These are phyloP conservation scores for Gopherus flavomarginatus DNA, from an alignment of 2,113 vertebrate species.

Conservation along the genomic window DNA sequence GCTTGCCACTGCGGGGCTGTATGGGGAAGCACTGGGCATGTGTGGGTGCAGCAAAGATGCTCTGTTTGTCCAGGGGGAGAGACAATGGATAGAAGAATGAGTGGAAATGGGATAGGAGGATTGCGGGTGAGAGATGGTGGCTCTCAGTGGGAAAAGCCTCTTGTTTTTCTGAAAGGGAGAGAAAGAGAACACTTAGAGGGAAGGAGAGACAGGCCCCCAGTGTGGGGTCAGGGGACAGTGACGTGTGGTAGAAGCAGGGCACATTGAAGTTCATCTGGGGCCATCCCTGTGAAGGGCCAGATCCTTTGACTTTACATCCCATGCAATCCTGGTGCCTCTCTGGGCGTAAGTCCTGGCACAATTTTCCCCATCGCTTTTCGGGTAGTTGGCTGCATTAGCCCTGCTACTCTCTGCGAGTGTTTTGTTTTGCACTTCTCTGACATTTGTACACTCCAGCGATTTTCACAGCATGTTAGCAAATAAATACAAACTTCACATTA, in stretches of 20 bases:
- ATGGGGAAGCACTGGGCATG: too few relatives aligned
- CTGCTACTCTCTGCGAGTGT: not conserved
- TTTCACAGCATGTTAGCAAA: not conserved
- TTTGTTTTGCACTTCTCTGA: not conserved
- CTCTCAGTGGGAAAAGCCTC: not conserved
- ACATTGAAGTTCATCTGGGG: not conserved
- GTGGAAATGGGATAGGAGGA: too few relatives aligned
- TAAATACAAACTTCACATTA: not conserved
- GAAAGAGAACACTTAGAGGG: not conserved
- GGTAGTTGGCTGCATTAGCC: not conserved
- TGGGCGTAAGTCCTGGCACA: not conserved
- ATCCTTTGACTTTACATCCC: not conserved
- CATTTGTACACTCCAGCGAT: not conserved
- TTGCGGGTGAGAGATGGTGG: not conserved
- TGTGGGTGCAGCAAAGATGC: not conserved
- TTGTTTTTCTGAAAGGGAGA: not conserved
- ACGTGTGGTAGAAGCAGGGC: accelerated
- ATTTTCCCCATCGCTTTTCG: not conserved
- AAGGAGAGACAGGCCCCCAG: too few relatives aligned
- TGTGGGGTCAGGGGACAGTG: not conserved
- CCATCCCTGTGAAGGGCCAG: not conserved
- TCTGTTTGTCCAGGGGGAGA: not conserved
- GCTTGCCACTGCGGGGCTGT: not conserved
- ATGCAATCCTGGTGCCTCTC: too few relatives aligned
- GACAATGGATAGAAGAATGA: not conserved